Conservation (phyloP, 2,113 vertebrate genomes). For the Zapornia atra region DNA sequence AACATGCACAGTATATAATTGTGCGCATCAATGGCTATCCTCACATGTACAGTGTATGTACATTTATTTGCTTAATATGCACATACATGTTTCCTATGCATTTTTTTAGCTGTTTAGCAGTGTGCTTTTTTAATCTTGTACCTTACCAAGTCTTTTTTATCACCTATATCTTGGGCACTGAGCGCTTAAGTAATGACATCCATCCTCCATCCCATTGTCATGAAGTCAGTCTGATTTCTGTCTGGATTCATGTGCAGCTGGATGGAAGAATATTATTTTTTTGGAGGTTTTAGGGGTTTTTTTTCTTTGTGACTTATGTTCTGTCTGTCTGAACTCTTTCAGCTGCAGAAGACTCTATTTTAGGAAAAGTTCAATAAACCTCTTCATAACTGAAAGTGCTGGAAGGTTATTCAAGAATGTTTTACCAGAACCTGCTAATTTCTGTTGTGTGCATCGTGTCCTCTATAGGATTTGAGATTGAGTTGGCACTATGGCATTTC, state of each 20-base stretch:
- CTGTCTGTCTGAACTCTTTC: not conserved
- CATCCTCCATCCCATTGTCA: not conserved
- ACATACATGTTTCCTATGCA: not conserved
- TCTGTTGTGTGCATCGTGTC: not conserved
- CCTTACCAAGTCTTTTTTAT: not conserved
- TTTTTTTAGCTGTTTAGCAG: not conserved
- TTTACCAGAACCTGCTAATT: not conserved
- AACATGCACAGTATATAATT: not conserved
- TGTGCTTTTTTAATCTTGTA: not conserved
- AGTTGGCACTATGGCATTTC: not conserved
- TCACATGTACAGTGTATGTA: not conserved
- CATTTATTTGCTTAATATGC: not conserved
- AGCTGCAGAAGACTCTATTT: not conserved
- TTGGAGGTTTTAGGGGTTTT: not conserved
- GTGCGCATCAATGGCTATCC: not conserved
- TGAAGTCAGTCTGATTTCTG: not conserved
- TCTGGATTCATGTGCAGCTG: not conserved
- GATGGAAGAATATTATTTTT: not conserved
- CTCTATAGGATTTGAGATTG: not conserved
- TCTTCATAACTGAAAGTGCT: not conserved
- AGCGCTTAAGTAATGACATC: not conserved
- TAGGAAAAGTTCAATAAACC: not conserved
- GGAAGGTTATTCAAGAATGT: not conserved
- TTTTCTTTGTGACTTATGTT: not conserved
- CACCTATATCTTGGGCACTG: not conserved